Conservation (phyloP, 2,888 invertebrate genomes). For the Philonicus albiceps region DNA sequence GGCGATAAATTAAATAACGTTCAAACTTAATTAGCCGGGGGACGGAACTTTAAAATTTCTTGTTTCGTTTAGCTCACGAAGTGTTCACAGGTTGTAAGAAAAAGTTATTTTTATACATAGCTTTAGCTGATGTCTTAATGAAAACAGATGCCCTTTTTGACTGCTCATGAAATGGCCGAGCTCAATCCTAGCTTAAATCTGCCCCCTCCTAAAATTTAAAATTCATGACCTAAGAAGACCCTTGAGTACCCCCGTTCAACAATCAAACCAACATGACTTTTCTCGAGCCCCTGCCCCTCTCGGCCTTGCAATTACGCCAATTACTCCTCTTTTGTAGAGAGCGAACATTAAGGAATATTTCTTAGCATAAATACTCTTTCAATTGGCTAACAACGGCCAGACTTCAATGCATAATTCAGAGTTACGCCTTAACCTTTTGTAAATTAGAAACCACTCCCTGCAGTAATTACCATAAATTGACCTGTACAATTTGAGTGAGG, state of each 20-base stretch:
- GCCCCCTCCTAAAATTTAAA: not conserved
- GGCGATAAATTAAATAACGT: not conserved
- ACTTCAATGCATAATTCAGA: slow-evolving; percentile 26
- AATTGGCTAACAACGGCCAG: slow-evolving; percentile 13
- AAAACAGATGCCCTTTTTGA: not conserved
- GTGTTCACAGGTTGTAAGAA: not conserved
- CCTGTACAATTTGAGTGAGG: slow-evolving; percentile 8
- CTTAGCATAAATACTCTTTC: not conserved
- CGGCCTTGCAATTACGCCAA: not conserved
- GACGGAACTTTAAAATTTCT: not conserved
- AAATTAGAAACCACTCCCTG: slow-evolving; percentile 23
- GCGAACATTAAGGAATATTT: not conserved
- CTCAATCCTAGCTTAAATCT: not conserved
- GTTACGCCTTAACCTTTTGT: slow-evolving; percentile 18
- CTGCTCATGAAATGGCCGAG: not conserved
- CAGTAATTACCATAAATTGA: slow-evolving; percentile 27
- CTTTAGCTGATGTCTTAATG: not conserved
- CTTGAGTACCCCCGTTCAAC: not conserved
- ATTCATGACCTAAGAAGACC: not conserved
- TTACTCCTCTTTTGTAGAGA: not conserved
- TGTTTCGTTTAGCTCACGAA: not conserved
- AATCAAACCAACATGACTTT: not conserved
- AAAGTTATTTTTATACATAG: not conserved
- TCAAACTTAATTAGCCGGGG: not conserved
- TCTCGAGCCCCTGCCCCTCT: not conserved